A percentile compares a stretch with the other conserved stretches of the same genome.
Conservation (phyloP, 1,140 invertebrate species). For the Brachionus rubens region DNA sequence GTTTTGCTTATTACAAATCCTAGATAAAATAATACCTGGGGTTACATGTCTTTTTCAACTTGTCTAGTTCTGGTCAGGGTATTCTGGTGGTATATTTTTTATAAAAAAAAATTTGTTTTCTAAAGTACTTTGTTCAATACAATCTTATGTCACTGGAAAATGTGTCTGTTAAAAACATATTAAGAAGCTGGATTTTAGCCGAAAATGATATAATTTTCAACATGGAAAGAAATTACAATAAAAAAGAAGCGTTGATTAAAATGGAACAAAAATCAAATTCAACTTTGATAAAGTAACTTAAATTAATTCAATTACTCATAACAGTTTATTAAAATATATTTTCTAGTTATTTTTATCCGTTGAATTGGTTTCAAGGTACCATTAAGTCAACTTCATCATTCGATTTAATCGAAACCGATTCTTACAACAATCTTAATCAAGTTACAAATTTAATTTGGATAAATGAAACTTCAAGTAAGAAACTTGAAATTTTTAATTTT, state of each 20-base stretch:
- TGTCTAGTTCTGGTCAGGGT: too few relatives aligned
- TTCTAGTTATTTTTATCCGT: constrained; percentile 11
- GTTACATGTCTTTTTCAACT: too few relatives aligned
- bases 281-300: neutral
- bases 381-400: neutral
- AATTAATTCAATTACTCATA: neutral
- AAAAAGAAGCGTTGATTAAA: constrained; percentile 26
- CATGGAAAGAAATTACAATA: constrained; percentile 23
- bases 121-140: constrained; percentile 24
- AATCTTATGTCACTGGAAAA: neutral
- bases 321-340: neutral
- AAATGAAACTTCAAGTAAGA: constrained; percentile 21
- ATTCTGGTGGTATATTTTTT: too few relatives aligned
- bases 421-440: constrained; percentile 21
- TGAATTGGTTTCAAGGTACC: constrained; percentile 19
- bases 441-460: neutral
- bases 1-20: too few relatives aligned
- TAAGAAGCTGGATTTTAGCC: neutral
- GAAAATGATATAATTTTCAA: neutral
- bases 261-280: neutral
- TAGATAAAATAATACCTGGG: too few relatives aligned
- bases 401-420: constrained; percentile 11
- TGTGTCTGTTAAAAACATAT: neutral
- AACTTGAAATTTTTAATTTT: neutral
- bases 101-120: neutral